Percentiles rank a stretch among this genome's conserved stretches.
Evolutionary conservation across 2,888 invertebrate genomes (phyloP).

Genomic region (Nephrotoma flavescens): DNA sequence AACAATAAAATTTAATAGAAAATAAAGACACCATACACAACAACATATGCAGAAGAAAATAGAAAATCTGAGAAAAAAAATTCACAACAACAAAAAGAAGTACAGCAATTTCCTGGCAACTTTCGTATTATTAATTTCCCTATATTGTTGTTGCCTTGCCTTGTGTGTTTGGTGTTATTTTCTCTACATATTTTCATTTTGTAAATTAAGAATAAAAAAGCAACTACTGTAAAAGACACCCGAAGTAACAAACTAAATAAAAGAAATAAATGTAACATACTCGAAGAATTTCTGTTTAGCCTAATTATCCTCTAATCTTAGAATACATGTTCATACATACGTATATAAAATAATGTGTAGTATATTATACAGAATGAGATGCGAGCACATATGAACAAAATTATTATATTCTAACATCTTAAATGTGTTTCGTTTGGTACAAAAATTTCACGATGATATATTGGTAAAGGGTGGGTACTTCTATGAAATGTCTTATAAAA

Average conservation of each 20-base stretch:
- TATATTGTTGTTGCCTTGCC: neutral
- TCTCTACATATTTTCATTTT: conserved; percentile 1
- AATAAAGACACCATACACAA: neutral
- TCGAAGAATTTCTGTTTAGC: conserved; percentile 1
- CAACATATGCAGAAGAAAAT: neutral
- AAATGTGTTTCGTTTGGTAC: neutral
- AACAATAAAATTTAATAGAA: conserved; percentile 3
- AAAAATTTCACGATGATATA: neutral
- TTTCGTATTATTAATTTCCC: neutral
- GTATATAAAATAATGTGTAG: neutral
- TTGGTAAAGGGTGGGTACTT: neutral
- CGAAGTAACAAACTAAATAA: neutral
- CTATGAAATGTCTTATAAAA: neutral
- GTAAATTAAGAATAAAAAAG: neutral
- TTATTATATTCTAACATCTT: neutral
- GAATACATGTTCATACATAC: neutral
- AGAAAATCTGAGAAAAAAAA: neutral
- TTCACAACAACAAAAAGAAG: neutral
- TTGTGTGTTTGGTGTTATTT: neutral
- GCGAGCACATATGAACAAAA: neutral
- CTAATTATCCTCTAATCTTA: conserved; percentile 2
- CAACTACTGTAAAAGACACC: neutral
- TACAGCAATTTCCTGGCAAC: conserved; percentile 2
- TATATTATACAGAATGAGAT: neutral
- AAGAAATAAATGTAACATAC: conserved; percentile 1